Percentiles rank a stretch among this genome's conserved stretches.
Evolutionary conservation across 2,797 vertebrate species (phyloP).

Genomic region (Phoebastria nigripes): DNA sequence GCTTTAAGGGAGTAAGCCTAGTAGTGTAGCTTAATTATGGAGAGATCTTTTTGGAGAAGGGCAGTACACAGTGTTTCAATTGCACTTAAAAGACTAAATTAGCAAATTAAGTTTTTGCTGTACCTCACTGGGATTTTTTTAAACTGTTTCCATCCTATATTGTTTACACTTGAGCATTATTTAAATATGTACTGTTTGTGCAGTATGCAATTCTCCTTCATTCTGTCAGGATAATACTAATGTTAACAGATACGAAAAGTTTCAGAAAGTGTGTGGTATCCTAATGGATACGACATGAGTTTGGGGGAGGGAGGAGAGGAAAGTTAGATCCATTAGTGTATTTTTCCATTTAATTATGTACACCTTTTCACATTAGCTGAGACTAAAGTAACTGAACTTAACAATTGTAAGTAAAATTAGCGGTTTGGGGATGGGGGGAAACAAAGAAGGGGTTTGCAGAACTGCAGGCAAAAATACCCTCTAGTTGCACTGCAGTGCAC

Average conservation of each 20-base stretch:
- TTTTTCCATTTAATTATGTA: not conserved
- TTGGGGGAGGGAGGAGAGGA: not conserved
- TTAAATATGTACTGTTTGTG: not conserved
- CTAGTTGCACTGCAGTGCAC: not conserved
- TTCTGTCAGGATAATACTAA: not conserved
- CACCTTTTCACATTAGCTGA: not conserved
- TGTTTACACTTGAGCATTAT: constrained; percentile 20
- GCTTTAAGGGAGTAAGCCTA: constrained; percentile 40
- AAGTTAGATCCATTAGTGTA: not conserved
- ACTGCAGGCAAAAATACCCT: not conserved
- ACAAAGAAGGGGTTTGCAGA: not conserved
- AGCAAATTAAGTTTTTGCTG: not conserved
- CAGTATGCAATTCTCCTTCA: not conserved
- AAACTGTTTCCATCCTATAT: not conserved
- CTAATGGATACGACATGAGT: not conserved
- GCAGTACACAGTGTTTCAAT: not conserved
- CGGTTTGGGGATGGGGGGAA: not conserved
- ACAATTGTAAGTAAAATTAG: not conserved
- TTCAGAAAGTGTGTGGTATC: not conserved
- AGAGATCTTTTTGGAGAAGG: not conserved
- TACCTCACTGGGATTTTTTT: not conserved
- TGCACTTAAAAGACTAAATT: constrained; percentile 16
- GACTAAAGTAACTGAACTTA: not conserved
- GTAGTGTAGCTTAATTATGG: not conserved
- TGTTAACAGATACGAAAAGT: not conserved